These are phyloP conservation scores for Buathra laborator DNA, from an alignment of 2,888 invertebrate species.

Conservation along the genomic window DNA sequence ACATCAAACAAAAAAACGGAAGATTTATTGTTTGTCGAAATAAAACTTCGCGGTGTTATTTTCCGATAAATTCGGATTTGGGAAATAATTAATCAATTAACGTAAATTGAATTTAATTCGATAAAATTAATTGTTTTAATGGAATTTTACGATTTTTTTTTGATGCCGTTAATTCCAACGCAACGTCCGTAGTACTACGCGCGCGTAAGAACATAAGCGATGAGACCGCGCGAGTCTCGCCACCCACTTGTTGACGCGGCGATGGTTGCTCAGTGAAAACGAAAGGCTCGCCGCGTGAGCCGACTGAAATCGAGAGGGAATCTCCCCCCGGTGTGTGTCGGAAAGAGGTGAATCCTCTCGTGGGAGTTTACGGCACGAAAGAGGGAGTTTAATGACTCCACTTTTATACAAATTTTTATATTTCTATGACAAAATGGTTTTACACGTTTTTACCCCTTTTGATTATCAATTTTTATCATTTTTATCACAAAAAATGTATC, in stretches of 20 bases:
- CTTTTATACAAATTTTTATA: slow-evolving; percentile 15
- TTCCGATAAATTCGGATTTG: too few species aligned
- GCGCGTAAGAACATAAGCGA: neutral
- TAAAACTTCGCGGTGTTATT: neutral
- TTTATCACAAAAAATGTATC: neutral
- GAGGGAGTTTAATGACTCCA: slow-evolving; percentile 63
- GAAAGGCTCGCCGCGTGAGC: slow-evolving; percentile 51
- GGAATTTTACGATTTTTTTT: neutral
- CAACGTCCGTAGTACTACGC: neutral
- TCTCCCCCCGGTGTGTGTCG: slow-evolving; percentile 28
- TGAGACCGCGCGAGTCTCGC: slow-evolving; percentile 19
- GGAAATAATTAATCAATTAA: too few species aligned
- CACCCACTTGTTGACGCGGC: slow-evolving; percentile 68
- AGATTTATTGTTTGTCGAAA: neutral
- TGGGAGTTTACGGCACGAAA: slow-evolving; percentile 1
- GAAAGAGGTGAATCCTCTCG: slow-evolving; percentile 16
- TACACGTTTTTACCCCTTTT: neutral
- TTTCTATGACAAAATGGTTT: slow-evolving; percentile 7
- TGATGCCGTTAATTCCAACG: neutral
- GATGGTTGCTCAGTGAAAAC: slow-evolving; percentile 49
- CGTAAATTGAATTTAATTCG: neutral
- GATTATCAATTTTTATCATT: neutral
- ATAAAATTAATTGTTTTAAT: neutral
- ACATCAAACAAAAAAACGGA: neutral
- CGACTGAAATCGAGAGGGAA: slow-evolving; percentile 34